phyloP scores from a whole-genome alignment of 2,113 vertebrate species.

The cat (Felis catus) region F.catus_Fca126_mat1.0 CM031418.1:62752501-62753000 shows the following conservation, averaged over 20 bases:
- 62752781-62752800: slow-evolving; percentile 48
- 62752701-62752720: slow-evolving; percentile 43
- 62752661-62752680: neutral
- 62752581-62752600: slow-evolving; percentile 34
- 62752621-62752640: slow-evolving; percentile 29
- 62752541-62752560: neutral
- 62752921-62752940: neutral
- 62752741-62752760: slow-evolving; percentile 17
- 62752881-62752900: neutral
- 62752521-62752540: slow-evolving; percentile 33
- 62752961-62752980: neutral
- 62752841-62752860: slow-evolving; percentile 13
- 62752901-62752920: neutral
- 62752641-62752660: slow-evolving; percentile 26
- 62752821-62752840: neutral
- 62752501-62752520: slow-evolving; percentile 38
- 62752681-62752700: slow-evolving; percentile 47
- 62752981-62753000: neutral
- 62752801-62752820: neutral
- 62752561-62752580: neutral
- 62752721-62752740: slow-evolving; percentile 58
- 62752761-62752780: neutral
- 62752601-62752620: slow-evolving; percentile 58
- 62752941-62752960: neutral
- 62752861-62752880: neutral